A percentile compares a stretch with the other conserved stretches of the same genome.
Evolutionary conservation across 2,797 vertebrate genomes (phyloP).

Genomic region (Anguilla megastoma): DNA sequence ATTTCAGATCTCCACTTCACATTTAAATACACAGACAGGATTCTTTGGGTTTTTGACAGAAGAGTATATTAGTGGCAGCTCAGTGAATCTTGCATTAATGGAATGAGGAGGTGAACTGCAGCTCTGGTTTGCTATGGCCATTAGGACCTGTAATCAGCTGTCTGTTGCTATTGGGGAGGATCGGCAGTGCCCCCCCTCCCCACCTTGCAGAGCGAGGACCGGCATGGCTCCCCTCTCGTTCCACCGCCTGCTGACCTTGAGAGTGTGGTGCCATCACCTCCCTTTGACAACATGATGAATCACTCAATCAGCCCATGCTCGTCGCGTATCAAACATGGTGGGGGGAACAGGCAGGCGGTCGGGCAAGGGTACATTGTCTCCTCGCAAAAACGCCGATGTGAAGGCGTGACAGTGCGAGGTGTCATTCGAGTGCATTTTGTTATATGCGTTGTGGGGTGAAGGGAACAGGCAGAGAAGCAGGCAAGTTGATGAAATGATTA

Average conservation of each 20-base stretch:
- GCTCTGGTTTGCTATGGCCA: not conserved
- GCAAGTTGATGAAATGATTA: conserved; percentile 83
- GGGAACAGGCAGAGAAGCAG: conserved; percentile 74
- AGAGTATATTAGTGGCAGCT: conserved; percentile 32
- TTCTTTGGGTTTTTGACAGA: conserved; percentile 19
- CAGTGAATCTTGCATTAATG: conserved; percentile 24
- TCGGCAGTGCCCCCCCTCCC: conserved; percentile 31
- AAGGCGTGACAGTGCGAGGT: conserved; percentile 77
- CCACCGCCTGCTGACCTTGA: conserved; percentile 75
- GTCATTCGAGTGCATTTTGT: conserved; percentile 75
- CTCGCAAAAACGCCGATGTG: conserved; percentile 58
- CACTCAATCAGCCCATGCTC: conserved; percentile 73
- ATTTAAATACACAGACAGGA: not conserved
- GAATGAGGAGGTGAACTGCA: conserved; percentile 12
- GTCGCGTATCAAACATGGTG: conserved; percentile 62
- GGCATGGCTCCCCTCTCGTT: conserved; percentile 52
- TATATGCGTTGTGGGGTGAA: conserved; percentile 71
- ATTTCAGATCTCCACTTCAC: conserved; percentile 10
- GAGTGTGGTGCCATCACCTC: conserved; percentile 64
- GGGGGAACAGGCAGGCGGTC: conserved; percentile 53
- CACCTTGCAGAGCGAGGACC: conserved; percentile 43
- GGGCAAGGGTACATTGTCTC: conserved; percentile 60
- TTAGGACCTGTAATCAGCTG: conserved; percentile 30
- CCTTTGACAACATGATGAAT: conserved; percentile 76
- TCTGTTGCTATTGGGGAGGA: not conserved